Evolutionary conservation across 2,888 invertebrate genomes (phyloP).

Genomic region (Salticus scenicus): DNA sequence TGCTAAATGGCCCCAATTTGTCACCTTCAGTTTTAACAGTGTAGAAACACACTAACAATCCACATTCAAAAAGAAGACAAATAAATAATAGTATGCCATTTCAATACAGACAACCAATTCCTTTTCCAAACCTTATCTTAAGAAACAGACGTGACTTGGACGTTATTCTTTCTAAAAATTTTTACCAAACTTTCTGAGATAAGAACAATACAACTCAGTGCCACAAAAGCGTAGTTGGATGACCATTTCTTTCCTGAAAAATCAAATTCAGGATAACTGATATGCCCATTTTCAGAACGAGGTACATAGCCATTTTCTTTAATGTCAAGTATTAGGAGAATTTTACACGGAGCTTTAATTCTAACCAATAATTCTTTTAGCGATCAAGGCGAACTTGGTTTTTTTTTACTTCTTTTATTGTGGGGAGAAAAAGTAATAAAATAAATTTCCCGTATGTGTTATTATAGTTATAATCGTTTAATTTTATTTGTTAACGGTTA

Average conservation of each 20-base stretch:
- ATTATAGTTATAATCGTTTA: too few species aligned
- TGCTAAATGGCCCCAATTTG: too few species aligned
- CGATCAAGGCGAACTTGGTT: background rate
- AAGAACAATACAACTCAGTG: slow-evolving; percentile 31
- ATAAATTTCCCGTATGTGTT: too few species aligned
- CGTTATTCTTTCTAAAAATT: slow-evolving; percentile 1
- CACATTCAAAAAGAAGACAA: too few species aligned
- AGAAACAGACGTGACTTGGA: slow-evolving; percentile 21
- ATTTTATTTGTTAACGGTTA: too few species aligned
- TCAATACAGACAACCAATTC: background rate
- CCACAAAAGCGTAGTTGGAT: slow-evolving; percentile 35
- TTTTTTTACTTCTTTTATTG: background rate
- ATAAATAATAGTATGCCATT: too few species aligned
- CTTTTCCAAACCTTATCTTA: background rate
- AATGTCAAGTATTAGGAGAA: slow-evolving; percentile 57
- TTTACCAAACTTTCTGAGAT: slow-evolving; percentile 19
- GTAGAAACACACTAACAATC: too few species aligned
- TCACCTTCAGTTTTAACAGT: too few species aligned
- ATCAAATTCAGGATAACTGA: slow-evolving; percentile 65
- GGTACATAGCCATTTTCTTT: slow-evolving; percentile 67
- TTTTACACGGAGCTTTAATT: slow-evolving; percentile 40
- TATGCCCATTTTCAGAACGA: slow-evolving; percentile 65
- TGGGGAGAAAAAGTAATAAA: too few species aligned
- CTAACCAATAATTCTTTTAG: slow-evolving; percentile 36
- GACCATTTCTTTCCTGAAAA: slow-evolving; percentile 50